A percentile compares a stretch with the other conserved stretches of the same genome.
phyloP scores from a whole-genome alignment of 2,797 vertebrate species.

The Leucoraja ocellata region DNA sequence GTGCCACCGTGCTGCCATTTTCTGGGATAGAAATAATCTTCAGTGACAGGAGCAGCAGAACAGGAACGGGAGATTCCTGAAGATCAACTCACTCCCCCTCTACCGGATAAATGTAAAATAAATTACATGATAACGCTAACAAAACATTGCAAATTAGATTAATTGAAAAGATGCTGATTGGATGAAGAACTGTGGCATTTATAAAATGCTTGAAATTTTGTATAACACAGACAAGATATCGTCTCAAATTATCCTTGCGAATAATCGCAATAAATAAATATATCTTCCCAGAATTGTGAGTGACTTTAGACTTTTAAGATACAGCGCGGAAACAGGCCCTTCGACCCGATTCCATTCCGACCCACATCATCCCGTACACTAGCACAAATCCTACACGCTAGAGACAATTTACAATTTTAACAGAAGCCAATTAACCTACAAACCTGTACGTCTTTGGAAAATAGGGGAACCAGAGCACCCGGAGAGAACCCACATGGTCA shows the following conservation, averaged over 20 bases:
- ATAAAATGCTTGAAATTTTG: neutral
- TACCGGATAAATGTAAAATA: neutral
- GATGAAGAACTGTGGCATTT: neutral
- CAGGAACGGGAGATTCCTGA: neutral
- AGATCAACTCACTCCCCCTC: neutral
- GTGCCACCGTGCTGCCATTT: neutral
- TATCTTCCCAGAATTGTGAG: neutral
- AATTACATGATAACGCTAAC: neutral
- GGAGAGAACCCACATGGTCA: no score
- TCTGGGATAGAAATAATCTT: neutral
- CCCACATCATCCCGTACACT: no score
- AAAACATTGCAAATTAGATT: neutral
- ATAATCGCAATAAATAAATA: neutral
- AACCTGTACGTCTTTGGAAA: no score
- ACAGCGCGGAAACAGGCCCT: no score
- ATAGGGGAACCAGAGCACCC: no score
- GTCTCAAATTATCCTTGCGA: neutral
- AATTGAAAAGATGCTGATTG: neutral
- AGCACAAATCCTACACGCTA: no score
- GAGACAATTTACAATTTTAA: no score
- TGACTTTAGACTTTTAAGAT: neutral
- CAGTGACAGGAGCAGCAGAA: neutral
- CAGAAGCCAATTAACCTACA: no score
- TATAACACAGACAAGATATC: neutral
- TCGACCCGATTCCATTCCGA: no score